These are phyloP conservation scores for Xerus rutilus DNA, from an alignment of 2,797 vertebrate genomes.

Conservation along the genomic window DNA sequence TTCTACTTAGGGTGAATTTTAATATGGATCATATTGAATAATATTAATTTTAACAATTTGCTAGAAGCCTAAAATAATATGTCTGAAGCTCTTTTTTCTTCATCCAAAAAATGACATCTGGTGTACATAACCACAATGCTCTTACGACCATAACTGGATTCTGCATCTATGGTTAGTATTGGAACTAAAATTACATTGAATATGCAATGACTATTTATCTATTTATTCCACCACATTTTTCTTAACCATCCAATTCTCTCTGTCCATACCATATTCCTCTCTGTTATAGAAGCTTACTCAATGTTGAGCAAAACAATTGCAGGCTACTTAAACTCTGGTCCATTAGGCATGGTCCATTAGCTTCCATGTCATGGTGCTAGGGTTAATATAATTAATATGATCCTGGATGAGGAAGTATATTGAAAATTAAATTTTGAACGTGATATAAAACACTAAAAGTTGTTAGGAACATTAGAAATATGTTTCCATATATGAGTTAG, in stretches of 20 bases:
- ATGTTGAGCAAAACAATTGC: background rate
- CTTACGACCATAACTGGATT: background rate
- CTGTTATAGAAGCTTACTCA: background rate
- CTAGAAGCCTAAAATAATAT: background rate
- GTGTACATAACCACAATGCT: background rate
- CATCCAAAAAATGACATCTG: background rate
- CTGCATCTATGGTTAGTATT: background rate
- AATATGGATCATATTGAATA: background rate
- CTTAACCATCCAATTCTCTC: background rate
- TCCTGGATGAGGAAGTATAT: background rate
- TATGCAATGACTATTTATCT: background rate
- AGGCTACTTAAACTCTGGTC: slow-evolving; percentile 29
- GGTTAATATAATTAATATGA: slow-evolving; percentile 47
- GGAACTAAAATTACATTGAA: background rate
- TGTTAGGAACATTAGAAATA: slow-evolving; percentile 5
- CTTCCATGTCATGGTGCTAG: background rate
- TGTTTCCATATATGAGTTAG: background rate
- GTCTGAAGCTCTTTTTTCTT: background rate
- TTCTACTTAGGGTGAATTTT: background rate
- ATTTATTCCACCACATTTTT: background rate
- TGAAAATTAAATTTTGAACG: slow-evolving; percentile 60
- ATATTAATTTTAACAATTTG: background rate
- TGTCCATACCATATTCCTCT: background rate
- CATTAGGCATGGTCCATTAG: slow-evolving; percentile 39
- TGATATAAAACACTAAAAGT: slow-evolving; percentile 39